phyloP scores from a whole-genome alignment of 2,113 vertebrate genomes.

The Vombatus ursinus region DNA sequence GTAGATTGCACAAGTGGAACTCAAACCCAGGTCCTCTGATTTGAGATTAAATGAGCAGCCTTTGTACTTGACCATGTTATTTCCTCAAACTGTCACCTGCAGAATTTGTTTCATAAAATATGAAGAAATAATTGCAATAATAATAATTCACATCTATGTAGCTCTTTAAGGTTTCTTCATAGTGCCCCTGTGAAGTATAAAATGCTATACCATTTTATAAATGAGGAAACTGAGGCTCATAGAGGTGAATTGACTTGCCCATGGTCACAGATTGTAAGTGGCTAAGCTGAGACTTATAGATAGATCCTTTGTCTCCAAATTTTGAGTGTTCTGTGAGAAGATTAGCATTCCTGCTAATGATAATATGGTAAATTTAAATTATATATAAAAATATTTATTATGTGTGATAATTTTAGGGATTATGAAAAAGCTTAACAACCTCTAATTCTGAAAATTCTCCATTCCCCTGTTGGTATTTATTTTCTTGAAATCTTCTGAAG shows the following conservation, averaged over 20 bases:
- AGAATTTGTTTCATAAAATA: background rate
- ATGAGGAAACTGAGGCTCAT: background rate
- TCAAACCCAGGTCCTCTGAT: no score
- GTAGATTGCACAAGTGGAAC: no score
- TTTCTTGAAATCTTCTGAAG: background rate
- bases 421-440: background rate
- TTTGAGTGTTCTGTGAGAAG: background rate
- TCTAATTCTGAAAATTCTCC: background rate
- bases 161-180: background rate
- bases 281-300: background rate
- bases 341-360: background rate
- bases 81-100: background rate
- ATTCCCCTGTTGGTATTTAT: background rate
- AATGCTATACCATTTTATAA: background rate
- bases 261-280: background rate
- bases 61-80: background rate
- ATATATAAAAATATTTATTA: background rate
- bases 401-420: background rate
- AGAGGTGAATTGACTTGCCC: no score
- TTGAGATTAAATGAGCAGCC: no score
- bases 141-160: background rate
- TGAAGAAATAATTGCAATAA: background rate
- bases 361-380: background rate
- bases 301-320: background rate
- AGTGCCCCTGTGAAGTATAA: background rate